These are phyloP conservation scores for Elephantulus edwardii DNA, from an alignment of 2,113 vertebrate species.

Conservation along the genomic window DNA sequence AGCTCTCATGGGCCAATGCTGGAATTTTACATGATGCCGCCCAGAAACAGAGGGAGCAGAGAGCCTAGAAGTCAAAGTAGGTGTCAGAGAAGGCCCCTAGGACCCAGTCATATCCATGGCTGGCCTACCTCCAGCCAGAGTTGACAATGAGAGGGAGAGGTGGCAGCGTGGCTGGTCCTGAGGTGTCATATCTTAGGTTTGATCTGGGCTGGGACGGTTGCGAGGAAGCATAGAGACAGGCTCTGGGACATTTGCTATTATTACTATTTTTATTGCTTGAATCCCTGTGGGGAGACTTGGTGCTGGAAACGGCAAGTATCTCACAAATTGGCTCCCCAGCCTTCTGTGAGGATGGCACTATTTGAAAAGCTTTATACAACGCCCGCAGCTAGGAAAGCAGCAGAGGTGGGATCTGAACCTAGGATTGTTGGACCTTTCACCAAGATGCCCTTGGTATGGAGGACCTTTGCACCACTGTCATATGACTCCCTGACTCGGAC, in stretches of 20 bases:
- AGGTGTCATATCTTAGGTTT: not conserved
- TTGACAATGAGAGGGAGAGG: not conserved
- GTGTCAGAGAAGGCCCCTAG: not conserved
- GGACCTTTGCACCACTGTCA: not conserved
- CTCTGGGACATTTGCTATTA: not conserved
- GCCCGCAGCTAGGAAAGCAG: not conserved
- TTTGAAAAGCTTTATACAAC: not conserved
- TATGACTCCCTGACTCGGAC: not conserved
- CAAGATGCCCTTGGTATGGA: not conserved
- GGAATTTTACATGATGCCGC: not conserved
- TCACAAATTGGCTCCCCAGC: not conserved
- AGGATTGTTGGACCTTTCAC: not conserved
- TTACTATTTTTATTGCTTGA: not conserved
- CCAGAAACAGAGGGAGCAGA: not conserved
- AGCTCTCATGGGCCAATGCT: not conserved
- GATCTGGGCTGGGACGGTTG: not conserved
- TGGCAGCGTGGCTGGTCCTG: not conserved
- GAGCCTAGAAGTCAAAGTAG: not conserved
- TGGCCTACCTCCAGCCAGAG: not conserved
- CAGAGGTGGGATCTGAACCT: not conserved
- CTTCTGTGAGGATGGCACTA: accelerated
- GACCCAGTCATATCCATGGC: too few species aligned
- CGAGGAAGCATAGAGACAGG: not conserved
- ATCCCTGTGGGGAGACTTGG: not conserved
- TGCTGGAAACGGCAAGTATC: not conserved